These are phyloP conservation scores for Cheumatopsyche charites DNA, from an alignment of 1,140 invertebrate species.

Conservation along the genomic window DNA sequence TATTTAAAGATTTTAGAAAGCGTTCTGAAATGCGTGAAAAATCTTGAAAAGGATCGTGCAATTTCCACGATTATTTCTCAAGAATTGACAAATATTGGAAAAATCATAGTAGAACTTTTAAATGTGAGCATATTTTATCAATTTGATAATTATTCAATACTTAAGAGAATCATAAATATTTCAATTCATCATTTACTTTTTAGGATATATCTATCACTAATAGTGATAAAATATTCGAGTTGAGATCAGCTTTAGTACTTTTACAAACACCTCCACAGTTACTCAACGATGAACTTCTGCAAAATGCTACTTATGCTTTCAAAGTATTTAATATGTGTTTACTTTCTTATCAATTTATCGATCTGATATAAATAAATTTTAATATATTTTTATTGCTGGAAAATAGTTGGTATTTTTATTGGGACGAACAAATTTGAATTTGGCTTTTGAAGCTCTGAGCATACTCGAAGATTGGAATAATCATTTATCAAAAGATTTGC, in stretches of 20 bases:
- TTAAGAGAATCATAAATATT: too few relatives aligned
- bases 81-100: background rate
- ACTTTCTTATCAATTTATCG: too few relatives aligned
- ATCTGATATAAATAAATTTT: too few relatives aligned
- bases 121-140: slow-evolving; percentile 5
- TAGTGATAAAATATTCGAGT: slow-evolving; percentile 36
- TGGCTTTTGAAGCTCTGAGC: slow-evolving; percentile 36
- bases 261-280: slow-evolving; percentile 38
- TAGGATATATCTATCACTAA: slow-evolving; percentile 41
- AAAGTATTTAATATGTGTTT: slow-evolving; percentile 26
- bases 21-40: slow-evolving; percentile 29
- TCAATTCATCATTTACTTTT: background rate
- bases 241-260: slow-evolving; percentile 41
- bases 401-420: slow-evolving; percentile 38
- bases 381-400: too few relatives aligned
- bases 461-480: slow-evolving; percentile 44
- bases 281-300: slow-evolving; percentile 31
- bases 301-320: slow-evolving; percentile 38
- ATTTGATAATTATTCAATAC: background rate
- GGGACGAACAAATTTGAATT: slow-evolving; percentile 39
- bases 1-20: slow-evolving; percentile 38
- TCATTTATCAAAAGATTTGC: slow-evolving; percentile 23
- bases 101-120: slow-evolving; percentile 26
- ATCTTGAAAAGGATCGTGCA: background rate
- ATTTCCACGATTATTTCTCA: background rate